These are phyloP conservation scores for Microchirus variegatus DNA, from an alignment of 2,797 vertebrate species.

Conservation along the genomic window DNA sequence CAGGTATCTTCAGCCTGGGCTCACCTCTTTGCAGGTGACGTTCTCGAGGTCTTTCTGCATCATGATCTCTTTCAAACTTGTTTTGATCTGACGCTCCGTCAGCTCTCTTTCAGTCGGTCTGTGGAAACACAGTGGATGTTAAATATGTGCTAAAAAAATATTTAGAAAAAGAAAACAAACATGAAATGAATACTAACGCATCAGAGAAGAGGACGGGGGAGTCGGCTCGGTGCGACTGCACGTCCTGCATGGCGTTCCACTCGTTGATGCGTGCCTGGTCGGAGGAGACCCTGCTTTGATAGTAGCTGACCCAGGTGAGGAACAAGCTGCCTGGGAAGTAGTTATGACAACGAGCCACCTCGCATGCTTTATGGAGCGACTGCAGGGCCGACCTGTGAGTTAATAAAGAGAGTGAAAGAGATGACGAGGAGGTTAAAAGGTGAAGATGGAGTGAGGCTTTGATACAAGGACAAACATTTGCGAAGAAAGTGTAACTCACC, in stretches of 20 bases:
- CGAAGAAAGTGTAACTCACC: slow-evolving; percentile 82
- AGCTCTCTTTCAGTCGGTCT: slow-evolving; percentile 96
- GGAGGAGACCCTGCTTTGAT: slow-evolving; percentile 94
- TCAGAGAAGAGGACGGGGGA: slow-evolving; percentile 96
- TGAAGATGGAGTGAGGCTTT: no score
- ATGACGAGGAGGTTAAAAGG: no score
- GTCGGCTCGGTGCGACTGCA: slow-evolving; percentile 94
- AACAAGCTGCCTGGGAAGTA: slow-evolving; percentile 98
- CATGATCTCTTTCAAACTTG: slow-evolving; percentile 95
- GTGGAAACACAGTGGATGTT: slow-evolving; percentile 6
- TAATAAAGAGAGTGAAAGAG: neutral
- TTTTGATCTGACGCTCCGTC: slow-evolving; percentile 93
- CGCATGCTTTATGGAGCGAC: slow-evolving; percentile 97
- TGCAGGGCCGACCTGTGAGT: slow-evolving; percentile 92
- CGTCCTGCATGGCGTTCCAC: slow-evolving; percentile 98
- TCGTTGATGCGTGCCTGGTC: slow-evolving; percentile 95
- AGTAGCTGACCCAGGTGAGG: slow-evolving; percentile 98
- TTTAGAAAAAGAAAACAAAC: neutral
- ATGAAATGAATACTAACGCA: slow-evolving; percentile 76
- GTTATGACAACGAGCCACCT: slow-evolving; percentile 94
- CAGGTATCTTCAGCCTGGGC: slow-evolving; percentile 3
- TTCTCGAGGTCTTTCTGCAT: slow-evolving; percentile 98
- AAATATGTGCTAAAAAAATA: neutral
- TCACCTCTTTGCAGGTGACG: slow-evolving; percentile 94
- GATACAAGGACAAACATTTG: no score